Base-by-base conservation (phyloP, 2,888 invertebrate species). In the Oscheius onirici region DNA sequence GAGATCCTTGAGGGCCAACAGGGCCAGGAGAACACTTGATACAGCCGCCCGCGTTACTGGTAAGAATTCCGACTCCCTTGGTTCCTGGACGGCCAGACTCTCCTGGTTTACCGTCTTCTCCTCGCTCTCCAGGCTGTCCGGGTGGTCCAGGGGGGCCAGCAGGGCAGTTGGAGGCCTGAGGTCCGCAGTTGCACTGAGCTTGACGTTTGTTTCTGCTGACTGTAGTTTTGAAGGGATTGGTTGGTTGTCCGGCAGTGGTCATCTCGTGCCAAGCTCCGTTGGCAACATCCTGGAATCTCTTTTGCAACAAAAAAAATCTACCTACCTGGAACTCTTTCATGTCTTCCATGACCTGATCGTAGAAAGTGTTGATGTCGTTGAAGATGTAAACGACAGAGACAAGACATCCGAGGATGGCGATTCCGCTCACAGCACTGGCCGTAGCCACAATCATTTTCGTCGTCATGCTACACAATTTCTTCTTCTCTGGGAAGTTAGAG, bases 81-180 rank as follows among this genome's bases (percentile, higher is more conserved):
- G 80, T 75, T 75, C 83, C 84, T 8, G 75, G 73, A 1, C 40
- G 17, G 43, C 79, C 77, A 20, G 74, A 61, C 40, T 61, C 63
- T 51, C 79, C 77, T 3, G 73, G 60, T 10, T 60, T 20, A 72
- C 77, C 77, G n/a, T 49, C 8, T 2, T 74, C 72, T 75, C 77
- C 77, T 44, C 60, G 70, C 13, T 44, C 69, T 78, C 78, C 77
- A 54, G 75, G 78, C 26, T 65, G 71, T 74, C 78, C 78, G 67
- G 75, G 75, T 58, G 78, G 78, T 74, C 78, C 78, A 46, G 73
- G 76, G 52, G 78, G 79, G 69, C 79, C 79, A 66, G 79, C 74
- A 69, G 79, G 79, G 63, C 79, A 79, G 72, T 72, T 72, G 34
- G 54, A 54, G 5, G 79, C 72, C 55, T 73, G 74, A 24, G 77